These are phyloP conservation scores for Tanaodytes sp. DNA, from an alignment of 2,888 invertebrate species.

Conservation along the genomic window DNA sequence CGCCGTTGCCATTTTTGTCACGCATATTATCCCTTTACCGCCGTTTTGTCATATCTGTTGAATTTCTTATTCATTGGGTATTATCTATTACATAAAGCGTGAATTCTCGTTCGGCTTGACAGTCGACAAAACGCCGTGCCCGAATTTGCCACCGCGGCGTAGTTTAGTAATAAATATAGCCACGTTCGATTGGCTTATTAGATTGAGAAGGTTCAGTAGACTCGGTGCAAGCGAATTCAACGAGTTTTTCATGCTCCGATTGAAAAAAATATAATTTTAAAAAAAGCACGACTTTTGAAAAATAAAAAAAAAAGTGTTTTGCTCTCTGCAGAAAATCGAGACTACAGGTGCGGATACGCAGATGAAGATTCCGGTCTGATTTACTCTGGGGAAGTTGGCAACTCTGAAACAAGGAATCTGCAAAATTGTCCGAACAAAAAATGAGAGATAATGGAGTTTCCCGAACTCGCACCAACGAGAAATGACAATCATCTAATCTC, in stretches of 20 bases:
- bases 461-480: constrained; percentile 19
- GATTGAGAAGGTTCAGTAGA: constrained; percentile 20
- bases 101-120: constrained; percentile 20
- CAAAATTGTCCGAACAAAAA: constrained; percentile 43
- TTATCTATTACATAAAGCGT: constrained; percentile 27
- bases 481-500: constrained; percentile 39
- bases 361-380: constrained; percentile 31
- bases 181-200: constrained; percentile 30
- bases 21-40: constrained; percentile 27
- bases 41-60: constrained; percentile 18
- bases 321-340: constrained; percentile 17
- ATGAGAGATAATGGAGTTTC: constrained; percentile 35
- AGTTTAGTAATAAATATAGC: constrained; percentile 26
- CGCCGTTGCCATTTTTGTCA: constrained; percentile 37
- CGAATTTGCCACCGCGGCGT: not conserved
- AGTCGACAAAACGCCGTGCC: constrained; percentile 1
- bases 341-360: constrained; percentile 42
- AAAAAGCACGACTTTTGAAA: not conserved
- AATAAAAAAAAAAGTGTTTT: constrained; percentile 24
- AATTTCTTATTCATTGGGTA: constrained; percentile 27
- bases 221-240: constrained; percentile 10
- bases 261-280: constrained; percentile 16
- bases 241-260: not conserved
- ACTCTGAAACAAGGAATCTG: constrained; percentile 38
- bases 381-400: constrained; percentile 28